Percentiles rank a stretch among this genome's conserved stretches.
phyloP scores from a whole-genome alignment of 1,140 invertebrate genomes.

The Lucilia sericata region DNA sequence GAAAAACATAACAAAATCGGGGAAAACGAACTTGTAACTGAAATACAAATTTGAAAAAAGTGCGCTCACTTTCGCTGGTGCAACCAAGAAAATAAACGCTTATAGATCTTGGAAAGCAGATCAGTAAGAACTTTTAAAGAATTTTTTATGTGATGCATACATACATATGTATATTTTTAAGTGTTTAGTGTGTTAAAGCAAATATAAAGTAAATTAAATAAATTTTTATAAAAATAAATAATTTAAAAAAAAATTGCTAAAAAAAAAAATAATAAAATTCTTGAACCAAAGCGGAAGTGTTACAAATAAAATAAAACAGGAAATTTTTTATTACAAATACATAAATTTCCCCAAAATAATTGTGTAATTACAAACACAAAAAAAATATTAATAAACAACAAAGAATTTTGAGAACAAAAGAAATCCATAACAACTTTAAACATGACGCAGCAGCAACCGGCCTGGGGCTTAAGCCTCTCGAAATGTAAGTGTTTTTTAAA shows the following conservation, averaged over 20 bases:
- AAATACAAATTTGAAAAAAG: not conserved
- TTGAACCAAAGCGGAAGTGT: constrained; percentile 29
- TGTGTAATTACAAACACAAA: not conserved
- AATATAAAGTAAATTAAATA: not conserved
- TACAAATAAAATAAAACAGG: not conserved
- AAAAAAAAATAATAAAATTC: not conserved
- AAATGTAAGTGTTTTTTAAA: constrained; percentile 59
- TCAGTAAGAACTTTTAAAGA: not conserved
- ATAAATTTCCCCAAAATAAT: not conserved
- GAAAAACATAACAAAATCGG: constrained; percentile 5
- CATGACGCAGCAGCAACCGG: constrained; percentile 66
- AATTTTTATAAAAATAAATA: not conserved
- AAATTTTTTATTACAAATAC: constrained; percentile 5
- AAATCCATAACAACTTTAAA: constrained; percentile 45
- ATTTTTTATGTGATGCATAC: not conserved
- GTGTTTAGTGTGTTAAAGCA: not conserved
- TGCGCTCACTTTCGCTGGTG: not conserved
- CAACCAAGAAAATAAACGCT: too few species aligned
- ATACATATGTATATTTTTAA: not conserved
- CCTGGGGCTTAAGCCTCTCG: constrained; percentile 64
- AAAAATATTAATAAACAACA: not conserved
- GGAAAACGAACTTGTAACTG: not conserved
- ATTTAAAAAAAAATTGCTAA: not conserved
- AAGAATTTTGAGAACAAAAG: not conserved
- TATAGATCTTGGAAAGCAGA: not conserved